phyloP scores from a whole-genome alignment of 2,888 invertebrate species.

The Octodonta nipae region DNA sequence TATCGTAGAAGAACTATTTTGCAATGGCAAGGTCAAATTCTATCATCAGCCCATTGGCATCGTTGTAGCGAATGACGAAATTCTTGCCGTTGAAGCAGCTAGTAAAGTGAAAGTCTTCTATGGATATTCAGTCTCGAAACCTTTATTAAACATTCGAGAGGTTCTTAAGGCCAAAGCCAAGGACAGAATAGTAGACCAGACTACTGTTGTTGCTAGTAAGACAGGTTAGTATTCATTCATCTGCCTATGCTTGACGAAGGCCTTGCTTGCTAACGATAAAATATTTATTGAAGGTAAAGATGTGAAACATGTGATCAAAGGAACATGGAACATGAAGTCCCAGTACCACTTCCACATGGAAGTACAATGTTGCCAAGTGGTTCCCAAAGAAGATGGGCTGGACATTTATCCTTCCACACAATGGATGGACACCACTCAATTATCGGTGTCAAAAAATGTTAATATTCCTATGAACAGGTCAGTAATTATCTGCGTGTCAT shows the following conservation, averaged over 20 bases:
- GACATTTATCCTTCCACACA: constrained; percentile 51
- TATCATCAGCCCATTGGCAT: constrained; percentile 65
- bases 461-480: constrained; percentile 48
- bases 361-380: constrained; percentile 47
- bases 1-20: constrained; percentile 39
- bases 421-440: constrained; percentile 48
- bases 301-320: constrained; percentile 41
- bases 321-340: constrained; percentile 41
- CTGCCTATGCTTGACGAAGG: too few species aligned
- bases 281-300: constrained; percentile 21
- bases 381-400: constrained; percentile 54
- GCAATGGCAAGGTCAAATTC: constrained; percentile 42
- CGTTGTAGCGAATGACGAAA: constrained; percentile 50
- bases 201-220: too few species aligned
- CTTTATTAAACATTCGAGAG: constrained; percentile 38
- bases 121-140: constrained; percentile 33
- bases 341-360: constrained; percentile 75
- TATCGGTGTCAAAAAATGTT: constrained; percentile 40
- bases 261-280: too few species aligned
- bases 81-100: constrained; percentile 46
- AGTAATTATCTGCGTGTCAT: too few species aligned
- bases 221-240: too few species aligned
- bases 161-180: constrained; percentile 38
- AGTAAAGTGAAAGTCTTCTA: constrained; percentile 45
- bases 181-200: constrained; percentile 34